Evolutionary conservation across 2,113 vertebrate genomes (phyloP), one percentile per base, ranked within the genome.

Genomic region (Corvus moneduloides): DNA sequence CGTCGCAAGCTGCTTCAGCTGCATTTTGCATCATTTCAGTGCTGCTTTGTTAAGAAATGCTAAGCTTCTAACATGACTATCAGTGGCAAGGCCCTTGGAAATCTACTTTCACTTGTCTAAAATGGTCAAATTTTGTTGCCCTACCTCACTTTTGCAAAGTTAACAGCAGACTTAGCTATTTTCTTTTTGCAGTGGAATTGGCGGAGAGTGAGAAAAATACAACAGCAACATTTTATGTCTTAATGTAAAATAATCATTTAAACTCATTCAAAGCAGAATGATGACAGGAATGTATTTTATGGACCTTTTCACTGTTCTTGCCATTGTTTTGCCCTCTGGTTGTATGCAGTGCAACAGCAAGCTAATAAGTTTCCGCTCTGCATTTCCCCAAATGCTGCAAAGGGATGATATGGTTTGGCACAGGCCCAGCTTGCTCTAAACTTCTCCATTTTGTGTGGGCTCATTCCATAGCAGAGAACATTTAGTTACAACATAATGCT

Each of bases 361-460:
- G 56, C 92, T 93, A 48, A 87, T 46, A 91, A 94, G 73, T 96
- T 97, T 96, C 96, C 84, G 51, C 89, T 93, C 55, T 75, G 62
- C 75, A 30, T 96, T 97, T 94, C 95, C 96, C 95, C 78, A 71
- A 79, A 91, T 71, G 87, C 96, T 95, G 97, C 96, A 94, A 93
- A 96, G 89, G 94, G 93, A 86, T 59, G 95, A 96, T 94, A 94
- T 68, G 96, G 94, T 94, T 95, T 98, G 97, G 94, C 96, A 88
- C 0, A 1, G 78, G 72, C 94, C 91, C 97, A 94, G 32, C 76
- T 90, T 72, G 91, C 86, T 89, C 91, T 92, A 6, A 95, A 95
- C 96, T 97, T 97, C 97, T 97, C 96, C 94, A 96, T 97, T 97
- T 93, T 77, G 56, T 94, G 94, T 58, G 67, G 94, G 90, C 85